Evolutionary conservation across 2,888 invertebrate species (phyloP).

Genomic region (Melanostoma mellinum): DNA sequence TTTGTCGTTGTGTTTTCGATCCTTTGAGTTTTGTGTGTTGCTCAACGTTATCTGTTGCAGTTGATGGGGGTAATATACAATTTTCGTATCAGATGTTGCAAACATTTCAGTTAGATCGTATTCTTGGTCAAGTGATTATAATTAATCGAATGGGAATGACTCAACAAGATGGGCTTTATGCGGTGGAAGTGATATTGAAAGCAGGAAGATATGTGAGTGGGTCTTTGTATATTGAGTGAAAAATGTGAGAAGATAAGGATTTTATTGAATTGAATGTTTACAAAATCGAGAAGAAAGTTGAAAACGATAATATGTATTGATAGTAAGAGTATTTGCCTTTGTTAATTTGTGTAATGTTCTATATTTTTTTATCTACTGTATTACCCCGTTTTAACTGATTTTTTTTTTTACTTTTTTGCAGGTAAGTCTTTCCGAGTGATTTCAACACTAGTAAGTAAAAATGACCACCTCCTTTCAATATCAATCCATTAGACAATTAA

Average conservation of each 20-base stretch:
- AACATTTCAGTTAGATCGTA: slow-evolving; percentile 68
- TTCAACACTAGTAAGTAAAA: background rate
- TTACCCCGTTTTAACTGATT: too few species aligned
- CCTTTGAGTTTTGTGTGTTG: slow-evolving; percentile 13
- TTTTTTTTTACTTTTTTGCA: background rate
- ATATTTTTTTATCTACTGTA: too few species aligned
- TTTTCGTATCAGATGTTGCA: slow-evolving; percentile 68
- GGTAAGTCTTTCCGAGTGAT: slow-evolving; percentile 1
- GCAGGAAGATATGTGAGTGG: too few species aligned
- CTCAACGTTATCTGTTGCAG: slow-evolving; percentile 37
- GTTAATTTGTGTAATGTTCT: too few species aligned
- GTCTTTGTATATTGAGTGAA: too few species aligned
- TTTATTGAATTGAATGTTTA: too few species aligned
- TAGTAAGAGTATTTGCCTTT: too few species aligned
- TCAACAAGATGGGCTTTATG: slow-evolving; percentile 4
- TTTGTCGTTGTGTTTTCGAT: background rate
- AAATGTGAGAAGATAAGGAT: too few species aligned
- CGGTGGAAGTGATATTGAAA: too few species aligned
- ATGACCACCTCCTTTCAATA: background rate
- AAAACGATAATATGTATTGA: too few species aligned
- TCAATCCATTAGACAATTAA: background rate
- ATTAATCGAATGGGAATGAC: slow-evolving; percentile 47
- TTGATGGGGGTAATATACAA: slow-evolving; percentile 66
- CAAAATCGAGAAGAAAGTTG: too few species aligned
- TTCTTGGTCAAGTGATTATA: slow-evolving; percentile 53